Conservation (phyloP, 1,140 invertebrate species). For the Drosophila prosaltans region DNA sequence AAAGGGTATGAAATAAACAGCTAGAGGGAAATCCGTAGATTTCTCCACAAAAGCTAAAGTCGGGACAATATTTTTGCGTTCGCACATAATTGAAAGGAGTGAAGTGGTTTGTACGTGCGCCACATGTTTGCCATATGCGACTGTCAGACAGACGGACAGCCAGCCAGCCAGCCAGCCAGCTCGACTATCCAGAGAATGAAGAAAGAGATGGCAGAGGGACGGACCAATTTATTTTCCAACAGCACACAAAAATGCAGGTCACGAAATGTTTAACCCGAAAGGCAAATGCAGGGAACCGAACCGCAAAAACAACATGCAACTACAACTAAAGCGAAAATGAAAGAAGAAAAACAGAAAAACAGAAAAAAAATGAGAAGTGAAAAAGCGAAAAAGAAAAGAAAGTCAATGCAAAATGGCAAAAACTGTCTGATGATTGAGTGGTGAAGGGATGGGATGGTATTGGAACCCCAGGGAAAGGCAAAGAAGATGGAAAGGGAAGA, state of each 20-base stretch:
- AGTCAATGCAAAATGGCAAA: conserved; percentile 47
- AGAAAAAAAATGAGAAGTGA: conserved; percentile 46
- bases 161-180: too few species aligned
- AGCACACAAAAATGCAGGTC: conserved; percentile 72
- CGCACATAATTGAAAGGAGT: conserved; percentile 79
- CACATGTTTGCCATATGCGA: conserved; percentile 76
- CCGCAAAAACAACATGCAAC: conserved; percentile 32
- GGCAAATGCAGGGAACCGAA: conserved; percentile 37
- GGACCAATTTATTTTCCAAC: conserved; percentile 76
- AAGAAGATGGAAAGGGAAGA: too few species aligned
- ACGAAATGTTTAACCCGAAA: conserved; percentile 76
- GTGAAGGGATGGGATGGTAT: background rate
- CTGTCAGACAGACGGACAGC: conserved; percentile 11
- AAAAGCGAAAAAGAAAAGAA: conserved; percentile 65
- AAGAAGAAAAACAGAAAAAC: conserved; percentile 51
- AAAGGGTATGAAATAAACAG: background rate
- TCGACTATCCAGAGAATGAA: conserved; percentile 13
- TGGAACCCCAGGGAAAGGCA: background rate
- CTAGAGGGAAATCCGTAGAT: background rate
- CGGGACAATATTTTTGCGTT: conserved; percentile 49
- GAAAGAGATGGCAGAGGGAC: conserved; percentile 11
- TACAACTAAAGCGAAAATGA: conserved; percentile 41
- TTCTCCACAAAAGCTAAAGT: conserved; percentile 3
- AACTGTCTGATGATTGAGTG: conserved; percentile 24
- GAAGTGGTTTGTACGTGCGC: conserved; percentile 77